Percentiles rank a stretch among this genome's conserved stretches.
These are phyloP conservation scores for Oncorhynchus mykiss DNA, from an alignment of 2,113 vertebrate species.

Conservation along the genomic window DNA sequence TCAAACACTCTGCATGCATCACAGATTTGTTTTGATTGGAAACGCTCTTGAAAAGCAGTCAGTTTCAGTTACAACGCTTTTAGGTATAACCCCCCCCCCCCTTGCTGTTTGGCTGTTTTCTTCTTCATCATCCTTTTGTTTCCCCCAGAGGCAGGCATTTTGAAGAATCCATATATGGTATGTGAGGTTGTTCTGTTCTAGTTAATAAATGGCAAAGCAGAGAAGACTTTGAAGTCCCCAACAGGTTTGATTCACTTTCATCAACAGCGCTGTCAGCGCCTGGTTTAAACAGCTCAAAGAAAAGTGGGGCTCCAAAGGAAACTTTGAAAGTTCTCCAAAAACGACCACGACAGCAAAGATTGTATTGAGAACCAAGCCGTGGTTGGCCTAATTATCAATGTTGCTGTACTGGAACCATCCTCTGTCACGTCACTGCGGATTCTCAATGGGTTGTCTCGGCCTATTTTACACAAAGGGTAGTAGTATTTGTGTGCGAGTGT, in stretches of 20 bases:
- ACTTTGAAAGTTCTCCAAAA: slow-evolving; percentile 23
- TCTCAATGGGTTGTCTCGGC: no score
- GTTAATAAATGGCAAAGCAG: slow-evolving; percentile 57
- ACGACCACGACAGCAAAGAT: slow-evolving; percentile 41
- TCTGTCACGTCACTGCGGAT: slow-evolving; percentile 31
- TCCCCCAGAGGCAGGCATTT: slow-evolving; percentile 16
- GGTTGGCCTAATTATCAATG: slow-evolving; percentile 48
- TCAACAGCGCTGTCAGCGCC: slow-evolving; percentile 55
- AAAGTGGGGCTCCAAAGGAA: slow-evolving; percentile 60
- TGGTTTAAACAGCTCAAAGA: slow-evolving; percentile 33
- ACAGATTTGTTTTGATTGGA: slow-evolving; percentile 51
- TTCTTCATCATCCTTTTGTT: slow-evolving; percentile 51
- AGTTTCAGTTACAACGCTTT: slow-evolving; percentile 50
- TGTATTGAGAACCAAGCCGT: slow-evolving; percentile 24
- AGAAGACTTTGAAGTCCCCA: slow-evolving; percentile 60
- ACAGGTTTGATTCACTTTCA: slow-evolving; percentile 63
- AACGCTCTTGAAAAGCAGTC: slow-evolving; percentile 57
- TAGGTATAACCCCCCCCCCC: slow-evolving; percentile 5
- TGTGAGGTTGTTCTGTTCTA: slow-evolving; percentile 48
- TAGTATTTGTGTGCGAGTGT: slow-evolving; percentile 24
- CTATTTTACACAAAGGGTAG: not conserved
- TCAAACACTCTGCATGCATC: slow-evolving; percentile 39
- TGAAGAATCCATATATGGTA: slow-evolving; percentile 49
- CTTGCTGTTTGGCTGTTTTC: slow-evolving; percentile 54
- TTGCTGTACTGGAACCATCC: slow-evolving; percentile 40